A percentile compares a stretch with the other conserved stretches of the same genome.
These are phyloP conservation scores for Drosophila putrida DNA, from an alignment of 2,888 invertebrate species.

Conservation along the genomic window DNA sequence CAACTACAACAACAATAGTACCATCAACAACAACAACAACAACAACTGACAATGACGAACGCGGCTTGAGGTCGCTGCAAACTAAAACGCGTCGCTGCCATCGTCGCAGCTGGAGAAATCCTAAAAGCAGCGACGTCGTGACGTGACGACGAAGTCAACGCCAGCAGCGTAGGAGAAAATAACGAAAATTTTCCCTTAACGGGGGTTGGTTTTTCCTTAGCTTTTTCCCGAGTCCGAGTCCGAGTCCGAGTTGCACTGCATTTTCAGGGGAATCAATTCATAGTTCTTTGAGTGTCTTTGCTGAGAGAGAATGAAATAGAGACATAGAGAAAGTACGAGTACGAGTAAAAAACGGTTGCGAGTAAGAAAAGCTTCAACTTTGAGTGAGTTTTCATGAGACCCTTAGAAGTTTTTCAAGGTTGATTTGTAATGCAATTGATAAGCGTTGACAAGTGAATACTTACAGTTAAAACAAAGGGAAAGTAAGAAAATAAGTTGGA, in stretches of 20 bases:
- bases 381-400: slow-evolving; percentile 44
- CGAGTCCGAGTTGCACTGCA: slow-evolving; percentile 13
- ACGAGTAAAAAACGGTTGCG: not conserved
- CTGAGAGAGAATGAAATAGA: slow-evolving; percentile 18
- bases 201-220: slow-evolving; percentile 67
- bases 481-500: not conserved
- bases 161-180: slow-evolving; percentile 65
- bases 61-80: slow-evolving; percentile 69
- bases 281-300: slow-evolving; percentile 38
- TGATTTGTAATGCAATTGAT: slow-evolving; percentile 38
- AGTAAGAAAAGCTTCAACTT: slow-evolving; percentile 27
- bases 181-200: slow-evolving; percentile 42
- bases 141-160: slow-evolving; percentile 33
- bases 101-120: slow-evolving; percentile 58
- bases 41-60: slow-evolving; percentile 62
- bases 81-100: slow-evolving; percentile 60
- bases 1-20: slow-evolving; percentile 44
- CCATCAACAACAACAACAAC: slow-evolving; percentile 41
- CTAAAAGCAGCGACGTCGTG: slow-evolving; percentile 49
- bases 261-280: slow-evolving; percentile 38
- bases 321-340: not conserved
- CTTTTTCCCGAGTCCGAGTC: no score
- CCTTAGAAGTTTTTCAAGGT: slow-evolving; percentile 44
- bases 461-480: not conserved
- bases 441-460: slow-evolving; percentile 19